Evolutionary conservation across 2,888 invertebrate species (phyloP).

Genomic region (Coelogynopora nodosa): DNA sequence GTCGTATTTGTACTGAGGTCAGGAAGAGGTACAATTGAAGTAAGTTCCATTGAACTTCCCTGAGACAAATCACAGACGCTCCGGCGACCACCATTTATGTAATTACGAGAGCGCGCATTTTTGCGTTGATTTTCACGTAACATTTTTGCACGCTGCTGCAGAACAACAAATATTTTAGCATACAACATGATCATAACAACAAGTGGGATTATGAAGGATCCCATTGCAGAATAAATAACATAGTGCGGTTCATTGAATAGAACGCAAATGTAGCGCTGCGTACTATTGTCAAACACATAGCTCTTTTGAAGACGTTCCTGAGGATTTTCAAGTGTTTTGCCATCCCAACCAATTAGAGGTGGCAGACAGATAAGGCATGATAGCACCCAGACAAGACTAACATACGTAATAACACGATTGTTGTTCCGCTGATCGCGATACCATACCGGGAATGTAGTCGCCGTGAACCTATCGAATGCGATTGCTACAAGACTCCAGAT

Average conservation of each 20-base stretch:
- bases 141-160: slow-evolving; percentile 54
- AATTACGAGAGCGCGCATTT: not conserved
- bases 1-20: not conserved
- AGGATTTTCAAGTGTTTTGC: slow-evolving; percentile 10
- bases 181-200: slow-evolving; percentile 59
- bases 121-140: slow-evolving; percentile 45
- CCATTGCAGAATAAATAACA: slow-evolving; percentile 60
- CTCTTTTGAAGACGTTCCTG: slow-evolving; percentile 40
- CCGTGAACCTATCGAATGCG: slow-evolving; percentile 61
- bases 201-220: slow-evolving; percentile 60
- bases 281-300: slow-evolving; percentile 46
- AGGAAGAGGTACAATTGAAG: not conserved
- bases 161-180: slow-evolving; percentile 58
- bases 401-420: slow-evolving; percentile 55
- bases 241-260: slow-evolving; percentile 58
- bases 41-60: not conserved
- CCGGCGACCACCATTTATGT: not conserved
- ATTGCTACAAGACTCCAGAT: slow-evolving; percentile 62
- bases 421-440: slow-evolving; percentile 58
- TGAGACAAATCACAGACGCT: not conserved
- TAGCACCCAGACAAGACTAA: slow-evolving; percentile 60
- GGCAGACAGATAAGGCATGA: slow-evolving; percentile 59
- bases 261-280: slow-evolving; percentile 55
- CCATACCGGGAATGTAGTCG: slow-evolving; percentile 61
- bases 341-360: slow-evolving; percentile 57